Percentiles rank a stretch among this genome's conserved stretches.
Conservation (phyloP, 2,888 invertebrate species). For the Coenonympha glycerion region DNA sequence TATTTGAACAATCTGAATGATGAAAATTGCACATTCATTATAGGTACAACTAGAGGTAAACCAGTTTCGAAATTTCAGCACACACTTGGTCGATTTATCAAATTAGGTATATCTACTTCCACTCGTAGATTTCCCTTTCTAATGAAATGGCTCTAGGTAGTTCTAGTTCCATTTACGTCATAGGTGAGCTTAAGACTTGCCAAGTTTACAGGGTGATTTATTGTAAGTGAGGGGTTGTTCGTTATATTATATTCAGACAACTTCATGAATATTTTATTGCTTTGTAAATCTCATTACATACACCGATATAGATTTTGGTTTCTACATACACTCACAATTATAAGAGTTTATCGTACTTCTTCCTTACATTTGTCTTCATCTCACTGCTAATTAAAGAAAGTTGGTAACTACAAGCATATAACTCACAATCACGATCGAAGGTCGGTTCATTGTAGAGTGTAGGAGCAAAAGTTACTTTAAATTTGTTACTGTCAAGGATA, state of each 20-base stretch:
- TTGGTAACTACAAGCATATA: slow-evolving; percentile 7
- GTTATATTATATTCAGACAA: too few species aligned
- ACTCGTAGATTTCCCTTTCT: slow-evolving; percentile 1
- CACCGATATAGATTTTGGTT: too few species aligned
- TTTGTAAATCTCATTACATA: too few species aligned
- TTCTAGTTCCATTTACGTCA: background rate
- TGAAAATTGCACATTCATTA: background rate
- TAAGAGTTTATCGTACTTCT: background rate
- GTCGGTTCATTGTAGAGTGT: slow-evolving; percentile 22
- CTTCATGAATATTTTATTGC: too few species aligned
- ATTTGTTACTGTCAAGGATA: slow-evolving; percentile 66
- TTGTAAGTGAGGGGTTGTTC: background rate
- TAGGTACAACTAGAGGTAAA: background rate
- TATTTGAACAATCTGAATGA: background rate
- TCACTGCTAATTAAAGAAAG: slow-evolving; percentile 9
- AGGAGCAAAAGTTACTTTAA: slow-evolving; percentile 44
- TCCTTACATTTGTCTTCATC: background rate
- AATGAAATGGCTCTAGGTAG: background rate
- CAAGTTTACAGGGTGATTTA: background rate
- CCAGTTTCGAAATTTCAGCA: background rate
- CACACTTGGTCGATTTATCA: background rate
- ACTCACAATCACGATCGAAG: slow-evolving; percentile 18
- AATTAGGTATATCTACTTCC: too few species aligned
- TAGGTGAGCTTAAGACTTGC: background rate
- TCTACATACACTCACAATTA: background rate